Evolutionary conservation across 2,888 invertebrate genomes (phyloP), one percentile per base, ranked within the genome.

Genomic region (Drosophila stalkeri): DNA sequence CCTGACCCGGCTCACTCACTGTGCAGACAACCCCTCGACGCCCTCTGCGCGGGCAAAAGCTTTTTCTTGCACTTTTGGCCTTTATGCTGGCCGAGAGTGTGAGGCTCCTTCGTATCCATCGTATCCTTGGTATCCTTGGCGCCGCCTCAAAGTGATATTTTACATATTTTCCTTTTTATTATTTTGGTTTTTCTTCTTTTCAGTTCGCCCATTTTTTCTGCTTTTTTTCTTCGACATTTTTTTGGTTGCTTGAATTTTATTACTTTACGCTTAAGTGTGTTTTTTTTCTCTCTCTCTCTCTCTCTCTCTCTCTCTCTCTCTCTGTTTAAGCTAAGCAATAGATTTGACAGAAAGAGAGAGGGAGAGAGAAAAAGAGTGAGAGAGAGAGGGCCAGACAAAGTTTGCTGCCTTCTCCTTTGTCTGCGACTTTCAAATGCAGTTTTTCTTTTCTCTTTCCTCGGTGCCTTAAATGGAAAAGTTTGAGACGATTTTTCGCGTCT

Each of bases 241-340:
- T 84, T 81, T 80, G 82, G 82, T 80, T 89, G 88, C 86, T 89
- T 86, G 85, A 82, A 90, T 86, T 86, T 86, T 86, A 86, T 86
- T 86, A 88, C 85, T 86, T 86, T 88, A 78, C 90, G 90, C 83
- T 88, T 88, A 86, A 89, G 85, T 80, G 82, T 86, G 76, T 82
- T 80, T 66, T 65, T 79, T 77, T 63, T 69, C 73, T 77, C 2
- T 35, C 3, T 3, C 11, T n/a, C n/a, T n/a, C n/a, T n/a, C n/a
- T 33, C 27, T 27, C 23, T 23, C 2, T 67, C 73, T 77, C 5
- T 37, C 5, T 5, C 14, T 2, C 4, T 31, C 27, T 27, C 16
- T n/a, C 47, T 27, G 16, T 46, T n/a, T 64, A 47, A 64, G 31
- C 37, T 33, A 18, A 41, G 44, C 14, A 9, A 43, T 39, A 46